phyloP scores from a whole-genome alignment of 2,888 invertebrate genomes.

The Drosophila bunnanda region DNA sequence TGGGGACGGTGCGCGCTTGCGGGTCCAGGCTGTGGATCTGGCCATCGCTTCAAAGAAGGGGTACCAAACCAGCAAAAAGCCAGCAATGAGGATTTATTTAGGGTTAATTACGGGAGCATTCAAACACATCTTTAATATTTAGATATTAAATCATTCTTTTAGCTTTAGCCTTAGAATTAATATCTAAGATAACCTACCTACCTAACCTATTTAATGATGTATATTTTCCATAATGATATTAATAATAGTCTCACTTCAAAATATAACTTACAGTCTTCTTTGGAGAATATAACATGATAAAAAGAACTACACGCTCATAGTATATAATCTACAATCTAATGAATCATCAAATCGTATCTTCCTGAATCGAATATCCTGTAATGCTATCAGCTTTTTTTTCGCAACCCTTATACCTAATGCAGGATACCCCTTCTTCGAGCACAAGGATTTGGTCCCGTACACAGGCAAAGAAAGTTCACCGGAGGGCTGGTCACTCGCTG shows the following conservation, averaged over 20 bases:
- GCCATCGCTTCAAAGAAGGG: not conserved
- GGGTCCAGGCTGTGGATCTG: slow-evolving; percentile 1
- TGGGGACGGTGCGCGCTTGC: slow-evolving; percentile 43
- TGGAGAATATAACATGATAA: not conserved
- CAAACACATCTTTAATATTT: not conserved
- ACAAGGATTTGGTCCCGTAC: slow-evolving; percentile 24
- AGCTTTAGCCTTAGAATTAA: no score
- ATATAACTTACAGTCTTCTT: no score
- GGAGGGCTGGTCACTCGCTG: slow-evolving; percentile 69
- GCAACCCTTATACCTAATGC: slow-evolving; percentile 17
- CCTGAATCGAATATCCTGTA: not conserved
- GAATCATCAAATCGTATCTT: slow-evolving; percentile 7
- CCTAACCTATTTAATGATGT: no score
- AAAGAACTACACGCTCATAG: not conserved
- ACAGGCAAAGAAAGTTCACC: slow-evolving; percentile 37
- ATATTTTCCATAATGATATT: no score
- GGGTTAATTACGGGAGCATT: not conserved
- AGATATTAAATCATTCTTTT: no score
- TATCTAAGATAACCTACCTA: not conserved
- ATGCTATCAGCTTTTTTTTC: slow-evolving; percentile 3
- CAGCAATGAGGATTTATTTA: slow-evolving; percentile 1
- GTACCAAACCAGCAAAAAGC: slow-evolving; percentile 6
- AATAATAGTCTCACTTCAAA: not conserved
- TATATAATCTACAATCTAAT: not conserved
- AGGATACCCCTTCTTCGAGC: slow-evolving; percentile 15